A percentile compares a stretch with the other conserved stretches of the same genome.
phyloP scores from a whole-genome alignment of 2,113 vertebrate genomes.

The Tapirus terrestris region DNA sequence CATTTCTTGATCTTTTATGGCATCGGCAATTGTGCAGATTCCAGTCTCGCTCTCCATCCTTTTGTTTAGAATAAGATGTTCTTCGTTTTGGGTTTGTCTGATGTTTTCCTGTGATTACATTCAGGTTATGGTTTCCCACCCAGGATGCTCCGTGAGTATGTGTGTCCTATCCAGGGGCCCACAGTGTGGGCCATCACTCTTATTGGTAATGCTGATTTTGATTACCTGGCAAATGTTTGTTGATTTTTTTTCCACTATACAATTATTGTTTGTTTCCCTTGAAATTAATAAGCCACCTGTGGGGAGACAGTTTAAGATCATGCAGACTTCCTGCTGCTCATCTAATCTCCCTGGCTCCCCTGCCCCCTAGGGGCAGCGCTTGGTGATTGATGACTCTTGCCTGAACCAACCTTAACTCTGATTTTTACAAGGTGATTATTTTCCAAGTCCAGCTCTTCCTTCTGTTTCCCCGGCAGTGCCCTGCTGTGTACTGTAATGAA shows the following conservation, averaged over 20 bases:
- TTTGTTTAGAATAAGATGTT: neutral
- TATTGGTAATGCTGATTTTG: neutral
- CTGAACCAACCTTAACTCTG: neutral
- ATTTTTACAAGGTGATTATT: neutral
- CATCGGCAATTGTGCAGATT: neutral
- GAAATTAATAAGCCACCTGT: neutral
- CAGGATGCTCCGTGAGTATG: neutral
- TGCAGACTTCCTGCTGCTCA: neutral
- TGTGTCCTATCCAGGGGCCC: neutral
- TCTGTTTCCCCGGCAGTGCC: too few species aligned
- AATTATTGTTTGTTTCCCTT: neutral
- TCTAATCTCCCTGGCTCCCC: too few species aligned
- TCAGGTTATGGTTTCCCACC: neutral
- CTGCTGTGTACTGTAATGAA: neutral
- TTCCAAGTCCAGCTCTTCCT: neutral
- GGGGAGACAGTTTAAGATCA: neutral
- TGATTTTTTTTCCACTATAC: neutral
- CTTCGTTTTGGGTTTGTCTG: neutral
- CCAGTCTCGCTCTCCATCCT: neutral
- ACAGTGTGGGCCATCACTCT: neutral
- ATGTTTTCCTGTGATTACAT: neutral
- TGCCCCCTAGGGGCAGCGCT: accelerated
- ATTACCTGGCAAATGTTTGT: neutral
- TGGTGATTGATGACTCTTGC: neutral
- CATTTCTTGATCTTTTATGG: neutral